Percentiles rank a stretch among this genome's conserved stretches.
Evolutionary conservation across 2,888 invertebrate genomes (phyloP).

Genomic region (Ochropleura plecta): DNA sequence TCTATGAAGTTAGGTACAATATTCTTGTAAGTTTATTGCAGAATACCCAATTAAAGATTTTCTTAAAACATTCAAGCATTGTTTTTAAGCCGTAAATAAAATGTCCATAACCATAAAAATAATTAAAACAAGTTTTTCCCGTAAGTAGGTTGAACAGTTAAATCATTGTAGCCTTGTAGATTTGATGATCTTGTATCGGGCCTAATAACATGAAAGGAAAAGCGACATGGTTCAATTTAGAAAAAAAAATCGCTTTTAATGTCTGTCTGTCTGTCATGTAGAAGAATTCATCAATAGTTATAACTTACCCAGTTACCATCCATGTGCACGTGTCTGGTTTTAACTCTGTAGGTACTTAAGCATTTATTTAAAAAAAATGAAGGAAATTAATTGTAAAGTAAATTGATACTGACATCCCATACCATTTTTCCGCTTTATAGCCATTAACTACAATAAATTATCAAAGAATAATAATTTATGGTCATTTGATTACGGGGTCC

Average conservation of each 20-base stretch:
- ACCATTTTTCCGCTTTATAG: background rate
- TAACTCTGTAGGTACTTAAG: background rate
- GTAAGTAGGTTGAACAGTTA: background rate
- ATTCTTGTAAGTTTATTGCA: conserved; percentile 10
- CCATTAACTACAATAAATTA: background rate
- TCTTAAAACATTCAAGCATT: conserved; percentile 12
- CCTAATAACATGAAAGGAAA: conserved; percentile 15
- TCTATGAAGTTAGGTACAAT: conserved; percentile 21
- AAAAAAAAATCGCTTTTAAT: background rate
- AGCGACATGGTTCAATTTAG: background rate
- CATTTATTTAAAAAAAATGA: background rate
- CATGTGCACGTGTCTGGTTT: background rate
- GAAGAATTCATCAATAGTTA: background rate
- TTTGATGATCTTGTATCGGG: background rate
- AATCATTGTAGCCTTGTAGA: conserved; percentile 3
- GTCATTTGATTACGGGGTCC: background rate
- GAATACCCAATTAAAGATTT: conserved; percentile 27
- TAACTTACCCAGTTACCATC: background rate
- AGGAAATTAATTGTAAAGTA: background rate
- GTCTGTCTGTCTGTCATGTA: background rate
- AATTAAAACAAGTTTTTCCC: background rate
- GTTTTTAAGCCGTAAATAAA: conserved; percentile 9
- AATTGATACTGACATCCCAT: background rate
- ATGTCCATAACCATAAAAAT: conserved; percentile 2
- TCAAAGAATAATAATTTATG: background rate